phyloP scores from a whole-genome alignment of 2,113 vertebrate species.

The Arvicanthis niloticus region DNA sequence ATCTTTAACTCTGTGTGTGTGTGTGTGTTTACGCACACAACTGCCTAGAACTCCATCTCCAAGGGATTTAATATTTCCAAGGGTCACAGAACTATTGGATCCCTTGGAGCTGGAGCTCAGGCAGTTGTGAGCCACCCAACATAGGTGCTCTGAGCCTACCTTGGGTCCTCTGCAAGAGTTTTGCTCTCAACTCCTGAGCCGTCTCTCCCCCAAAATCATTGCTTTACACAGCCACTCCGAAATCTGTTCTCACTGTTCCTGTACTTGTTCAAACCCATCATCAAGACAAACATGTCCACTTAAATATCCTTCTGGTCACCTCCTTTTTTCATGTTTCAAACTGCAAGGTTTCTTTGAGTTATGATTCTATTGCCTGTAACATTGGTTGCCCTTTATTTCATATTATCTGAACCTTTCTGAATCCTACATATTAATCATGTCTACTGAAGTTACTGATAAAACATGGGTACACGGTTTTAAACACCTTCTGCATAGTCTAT shows the following conservation, averaged over 20 bases:
- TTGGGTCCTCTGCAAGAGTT: not conserved
- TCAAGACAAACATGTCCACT: not conserved
- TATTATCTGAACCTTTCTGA: not conserved
- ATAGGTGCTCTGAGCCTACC: no score
- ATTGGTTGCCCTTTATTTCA: not conserved
- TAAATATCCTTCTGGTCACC: not conserved
- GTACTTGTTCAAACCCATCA: not conserved
- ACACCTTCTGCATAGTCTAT: constrained; percentile 15
- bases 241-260: not conserved
- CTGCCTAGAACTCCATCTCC: no score
- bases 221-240: not conserved
- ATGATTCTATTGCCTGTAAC: not conserved
- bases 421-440: not conserved
- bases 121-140: no score
- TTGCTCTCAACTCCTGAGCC: not conserved
- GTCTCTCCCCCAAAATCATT: not conserved
- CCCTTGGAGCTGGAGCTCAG: not conserved
- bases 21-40: not conserved
- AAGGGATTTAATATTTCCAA: no score
- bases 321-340: constrained; percentile 40
- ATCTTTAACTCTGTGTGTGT: not conserved
- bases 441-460: constrained; percentile 18
- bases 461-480: not conserved
- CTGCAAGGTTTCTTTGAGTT: not conserved
- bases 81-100: not conserved